phyloP scores from a whole-genome alignment of 2,888 invertebrate species.

The Trypoxylon attenuatum region DNA sequence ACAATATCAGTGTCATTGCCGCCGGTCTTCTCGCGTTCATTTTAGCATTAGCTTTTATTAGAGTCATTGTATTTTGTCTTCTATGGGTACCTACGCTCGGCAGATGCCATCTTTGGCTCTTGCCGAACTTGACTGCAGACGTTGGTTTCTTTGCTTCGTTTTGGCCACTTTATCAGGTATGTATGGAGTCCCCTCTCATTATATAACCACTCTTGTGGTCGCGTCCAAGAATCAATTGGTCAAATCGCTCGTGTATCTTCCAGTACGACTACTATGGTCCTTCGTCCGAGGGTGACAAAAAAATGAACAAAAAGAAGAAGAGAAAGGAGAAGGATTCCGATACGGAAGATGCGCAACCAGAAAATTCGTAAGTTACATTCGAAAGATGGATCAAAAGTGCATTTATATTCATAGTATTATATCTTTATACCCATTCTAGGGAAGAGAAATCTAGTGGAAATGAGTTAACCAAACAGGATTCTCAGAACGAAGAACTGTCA shows the following conservation, averaged over 20 bases:
- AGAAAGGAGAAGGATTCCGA: conserved; percentile 89
- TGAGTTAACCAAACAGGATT: conserved; percentile 39
- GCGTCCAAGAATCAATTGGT: no score
- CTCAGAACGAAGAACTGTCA: conserved; percentile 45
- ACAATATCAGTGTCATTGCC: conserved; percentile 96
- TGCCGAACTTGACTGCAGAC: conserved; percentile 99
- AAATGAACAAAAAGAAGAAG: conserved; percentile 80
- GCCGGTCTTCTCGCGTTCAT: conserved; percentile 97
- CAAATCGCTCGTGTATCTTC: conserved; percentile 32
- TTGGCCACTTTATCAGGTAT: conserved; percentile 95
- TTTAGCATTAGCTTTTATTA: conserved; percentile 90
- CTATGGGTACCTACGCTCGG: conserved; percentile 93
- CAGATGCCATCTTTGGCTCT: conserved; percentile 95
- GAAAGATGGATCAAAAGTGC: neutral
- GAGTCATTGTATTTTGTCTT: conserved; percentile 92
- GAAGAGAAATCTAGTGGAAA: conserved; percentile 47
- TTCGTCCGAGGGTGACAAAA: conserved; percentile 76
- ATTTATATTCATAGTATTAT: neutral
- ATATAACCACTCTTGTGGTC: no score
- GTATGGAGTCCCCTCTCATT: no score
- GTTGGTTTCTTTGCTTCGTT: conserved; percentile 99
- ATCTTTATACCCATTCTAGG: conserved; percentile 20
- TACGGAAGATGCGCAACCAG: conserved; percentile 77
- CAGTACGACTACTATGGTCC: conserved; percentile 89
- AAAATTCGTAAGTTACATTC: conserved; percentile 29